Percentiles rank a stretch among this genome's conserved stretches.
Evolutionary conservation across 2,113 vertebrate genomes (phyloP).

Genomic region (Strigops habroptila): DNA sequence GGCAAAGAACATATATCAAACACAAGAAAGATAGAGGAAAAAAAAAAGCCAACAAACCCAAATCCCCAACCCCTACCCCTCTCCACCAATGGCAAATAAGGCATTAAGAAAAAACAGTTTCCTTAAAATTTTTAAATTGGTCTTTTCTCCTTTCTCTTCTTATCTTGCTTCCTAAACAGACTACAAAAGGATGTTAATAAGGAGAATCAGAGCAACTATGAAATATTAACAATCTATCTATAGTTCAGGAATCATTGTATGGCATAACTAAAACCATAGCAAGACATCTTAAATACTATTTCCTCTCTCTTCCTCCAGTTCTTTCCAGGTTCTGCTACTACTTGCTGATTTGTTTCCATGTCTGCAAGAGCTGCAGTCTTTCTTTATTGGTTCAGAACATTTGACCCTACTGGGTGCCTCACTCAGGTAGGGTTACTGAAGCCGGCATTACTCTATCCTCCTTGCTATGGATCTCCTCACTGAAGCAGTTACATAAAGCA

Average conservation of each 20-base stretch:
- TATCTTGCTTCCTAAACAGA: neutral
- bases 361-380: neutral
- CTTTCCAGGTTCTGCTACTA: neutral
- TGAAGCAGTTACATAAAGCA: neutral
- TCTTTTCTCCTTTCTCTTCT: neutral
- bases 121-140: neutral
- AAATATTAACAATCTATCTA: neutral
- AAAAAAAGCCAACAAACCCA: neutral
- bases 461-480: neutral
- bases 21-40: neutral
- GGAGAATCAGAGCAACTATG: neutral
- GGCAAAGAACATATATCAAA: neutral
- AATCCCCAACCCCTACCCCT: neutral
- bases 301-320: neutral
- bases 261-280: neutral
- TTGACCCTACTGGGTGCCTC: neutral
- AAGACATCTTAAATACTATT: neutral
- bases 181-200: neutral
- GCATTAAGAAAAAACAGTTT: neutral
- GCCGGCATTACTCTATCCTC: neutral
- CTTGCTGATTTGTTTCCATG: neutral
- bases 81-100: neutral
- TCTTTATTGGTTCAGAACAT: neutral
- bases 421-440: neutral
- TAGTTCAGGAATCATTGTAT: neutral